Conservation (phyloP, 2,888 invertebrate species). For the Schizaphis graminum region DNA sequence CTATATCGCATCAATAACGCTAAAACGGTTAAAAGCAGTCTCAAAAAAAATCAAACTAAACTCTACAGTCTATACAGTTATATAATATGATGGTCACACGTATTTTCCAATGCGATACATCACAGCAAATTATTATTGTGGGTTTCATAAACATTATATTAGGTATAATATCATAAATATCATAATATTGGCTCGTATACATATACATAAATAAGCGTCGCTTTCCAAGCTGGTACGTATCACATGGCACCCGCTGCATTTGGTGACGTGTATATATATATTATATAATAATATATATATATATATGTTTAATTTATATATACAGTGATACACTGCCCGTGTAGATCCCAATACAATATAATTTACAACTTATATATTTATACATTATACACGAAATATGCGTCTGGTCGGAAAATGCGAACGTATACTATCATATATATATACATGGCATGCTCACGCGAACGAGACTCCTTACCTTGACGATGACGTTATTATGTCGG, state of each 20-base stretch:
- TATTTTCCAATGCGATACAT: neutral
- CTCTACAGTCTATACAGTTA: too few species aligned
- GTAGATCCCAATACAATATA: neutral
- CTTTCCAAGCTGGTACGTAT: slow-evolving; percentile 22
- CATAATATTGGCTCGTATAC: neutral
- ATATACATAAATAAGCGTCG: too few species aligned
- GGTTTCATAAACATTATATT: neutral
- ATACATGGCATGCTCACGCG: neutral
- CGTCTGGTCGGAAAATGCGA: neutral
- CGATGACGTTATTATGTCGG: slow-evolving; percentile 56
- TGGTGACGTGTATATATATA: neutral
- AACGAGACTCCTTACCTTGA: slow-evolving; percentile 1
- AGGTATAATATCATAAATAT: neutral
- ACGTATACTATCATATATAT: neutral
- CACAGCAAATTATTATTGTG: neutral
- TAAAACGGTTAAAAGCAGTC: too few species aligned
- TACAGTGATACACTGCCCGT: neutral
- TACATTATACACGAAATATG: neutral
- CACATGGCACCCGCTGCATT: neutral
- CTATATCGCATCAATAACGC: too few species aligned
- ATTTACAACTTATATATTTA: neutral
- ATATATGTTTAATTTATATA: neutral
- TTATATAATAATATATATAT: too few species aligned
- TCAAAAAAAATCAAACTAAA: too few species aligned
- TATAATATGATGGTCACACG: too few species aligned